Evolutionary conservation across 1,140 invertebrate genomes (phyloP), one percentile per base, ranked within the genome.

Genomic region (Hycleus cichorii): DNA sequence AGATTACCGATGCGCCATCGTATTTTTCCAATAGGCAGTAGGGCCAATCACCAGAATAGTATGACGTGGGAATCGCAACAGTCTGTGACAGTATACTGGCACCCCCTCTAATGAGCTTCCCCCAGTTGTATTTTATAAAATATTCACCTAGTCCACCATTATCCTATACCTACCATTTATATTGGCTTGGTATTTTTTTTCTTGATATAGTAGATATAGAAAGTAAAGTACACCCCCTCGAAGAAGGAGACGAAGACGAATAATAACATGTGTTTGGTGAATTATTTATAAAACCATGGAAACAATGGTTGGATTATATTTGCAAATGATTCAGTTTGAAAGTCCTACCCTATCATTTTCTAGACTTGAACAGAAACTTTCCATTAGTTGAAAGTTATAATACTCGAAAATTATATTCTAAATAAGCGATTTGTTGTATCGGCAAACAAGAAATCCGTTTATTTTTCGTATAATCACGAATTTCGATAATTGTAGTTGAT

Each of bases 131-230:
- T 12, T 24, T 27, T 25, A 63, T 63, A 50, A 63, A 63, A 60
- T 63, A 63, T 63, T 63, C 49, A 63, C 62, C 55, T 46, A 32
- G 52, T 57, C 54, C 51, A 63, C 62, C 62, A 63, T 63, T 63
- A 63, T 63, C 58, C 54, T 60, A 54, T 55, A 48, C 47, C 47
- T 38, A 49, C 45, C 43, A 47, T 51, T 32, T 32, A 32, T 32
- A 32, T 32, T 32, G 32, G 32, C 7, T 5, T 7, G 32, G 18
- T 18, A 18, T 18, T 18, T 18, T 18, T 12, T 2, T 32, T 51
- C 10, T 39, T 63, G 61, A 63, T 63, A 57, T 59, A 53, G 52
- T 54, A 42, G 49, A 40, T 39, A 55, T 55, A 43, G 46, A 58
- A 59, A 53, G 43, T n/a, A n/a, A 32, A 32, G 7, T 10, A 18